A percentile compares a stretch with the other conserved stretches of the same genome.
phyloP scores from a whole-genome alignment of 2,113 vertebrate species.

The Motacilla alba region DNA sequence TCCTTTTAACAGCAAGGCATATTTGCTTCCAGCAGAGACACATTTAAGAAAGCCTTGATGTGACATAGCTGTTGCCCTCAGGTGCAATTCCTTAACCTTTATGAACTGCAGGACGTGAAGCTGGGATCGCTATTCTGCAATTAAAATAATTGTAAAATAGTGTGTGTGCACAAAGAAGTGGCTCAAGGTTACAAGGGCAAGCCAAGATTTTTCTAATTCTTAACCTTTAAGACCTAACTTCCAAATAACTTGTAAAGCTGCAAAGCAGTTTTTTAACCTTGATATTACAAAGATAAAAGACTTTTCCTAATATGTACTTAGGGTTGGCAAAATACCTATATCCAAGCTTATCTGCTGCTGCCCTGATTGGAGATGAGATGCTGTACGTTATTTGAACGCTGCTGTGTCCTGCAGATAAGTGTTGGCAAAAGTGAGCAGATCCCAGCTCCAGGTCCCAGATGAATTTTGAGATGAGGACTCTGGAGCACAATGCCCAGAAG shows the following conservation, averaged over 20 bases:
- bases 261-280: background rate
- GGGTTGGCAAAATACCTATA: background rate
- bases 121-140: background rate
- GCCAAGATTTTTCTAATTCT: background rate
- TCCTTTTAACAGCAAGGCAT: background rate
- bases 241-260: background rate
- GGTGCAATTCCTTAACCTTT: slow-evolving; percentile 14
- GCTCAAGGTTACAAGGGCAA: background rate
- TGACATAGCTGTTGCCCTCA: background rate
- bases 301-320: background rate
- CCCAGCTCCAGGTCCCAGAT: background rate
- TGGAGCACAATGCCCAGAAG: background rate
- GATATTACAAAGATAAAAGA: background rate
- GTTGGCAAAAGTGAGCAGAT: background rate
- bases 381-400: background rate
- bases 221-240: background rate
- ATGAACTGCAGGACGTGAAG: background rate
- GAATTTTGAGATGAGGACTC: background rate
- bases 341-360: background rate
- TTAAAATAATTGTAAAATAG: slow-evolving; percentile 35
- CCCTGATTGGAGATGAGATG: background rate
- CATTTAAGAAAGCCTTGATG: background rate
- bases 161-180: background rate
- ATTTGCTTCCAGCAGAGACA: background rate
- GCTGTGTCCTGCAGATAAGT: background rate